Evolutionary conservation across 2,797 vertebrate species (phyloP), one percentile per base, ranked within the genome.

Genomic region (Tarsius wallacei): DNA sequence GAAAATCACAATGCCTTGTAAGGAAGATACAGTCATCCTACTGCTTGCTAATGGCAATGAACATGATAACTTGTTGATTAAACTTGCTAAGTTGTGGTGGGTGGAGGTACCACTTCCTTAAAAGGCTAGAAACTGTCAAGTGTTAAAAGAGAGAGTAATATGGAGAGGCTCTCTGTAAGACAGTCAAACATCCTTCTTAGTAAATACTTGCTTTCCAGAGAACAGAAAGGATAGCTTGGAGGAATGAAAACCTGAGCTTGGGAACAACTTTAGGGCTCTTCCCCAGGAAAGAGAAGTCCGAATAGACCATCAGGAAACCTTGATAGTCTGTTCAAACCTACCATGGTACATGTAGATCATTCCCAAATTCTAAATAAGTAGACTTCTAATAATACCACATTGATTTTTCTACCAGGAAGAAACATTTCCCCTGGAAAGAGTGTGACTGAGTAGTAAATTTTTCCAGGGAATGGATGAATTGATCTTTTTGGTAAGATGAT

Each of bases 221-320:
- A 74, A 91, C 15, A 92, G 80, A 96, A 96, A 66, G 11, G 19
- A 5, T 42, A 88, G 59, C 13, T 80, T 86, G 64, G 86, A 68
- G 82, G 53, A 77, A 15, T 17, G 12, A 66, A 57, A 53, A 28
- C 21, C 22, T 77, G 81, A 31, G 28, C 13, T 36, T 85, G 36
- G 24, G 17, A 90, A 91, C 10, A 68, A n/a, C 42, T 19, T 64
- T 66, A 33, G 22, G 33, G 16, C 28, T 85, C 51, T 92, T 89
- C 26, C 33, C 49, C 53, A 59, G 64, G 71, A 88, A 73, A 80
- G 31, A 76, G 17, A 13, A 15, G 6, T 70, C n/a, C 66, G 71
- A 93, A 88, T 6, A 31, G 21, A 59, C 15, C 33, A 55, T 10
- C 2, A 51, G 3, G 33, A 31, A 22, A 90, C 51, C 28, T 24